A percentile compares a stretch with the other conserved stretches of the same genome.
Evolutionary conservation across 2,888 invertebrate genomes (phyloP).

Genomic region (Melikaiella ostensackeni): DNA sequence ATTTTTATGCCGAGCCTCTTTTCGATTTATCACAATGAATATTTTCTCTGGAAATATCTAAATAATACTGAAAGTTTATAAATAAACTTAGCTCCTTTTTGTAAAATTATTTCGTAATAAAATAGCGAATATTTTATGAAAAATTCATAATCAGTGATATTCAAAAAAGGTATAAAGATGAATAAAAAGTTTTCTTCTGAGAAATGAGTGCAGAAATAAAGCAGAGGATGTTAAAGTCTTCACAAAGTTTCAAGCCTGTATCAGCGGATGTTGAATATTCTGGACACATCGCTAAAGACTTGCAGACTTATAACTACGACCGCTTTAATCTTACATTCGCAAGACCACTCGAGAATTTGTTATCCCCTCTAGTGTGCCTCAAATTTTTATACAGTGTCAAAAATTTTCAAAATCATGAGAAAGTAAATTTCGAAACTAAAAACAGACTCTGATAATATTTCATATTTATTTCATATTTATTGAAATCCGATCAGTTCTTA

Average conservation of each 20-base stretch:
- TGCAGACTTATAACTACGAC: slow-evolving; percentile 34
- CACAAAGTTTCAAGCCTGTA: slow-evolving; percentile 34
- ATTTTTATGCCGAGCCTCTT: background rate
- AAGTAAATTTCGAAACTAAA: no score
- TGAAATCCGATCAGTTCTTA: no score
- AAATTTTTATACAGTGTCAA: background rate
- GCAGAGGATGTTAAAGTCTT: slow-evolving; percentile 29
- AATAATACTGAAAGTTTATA: no score
- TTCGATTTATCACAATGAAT: background rate
- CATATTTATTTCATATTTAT: no score
- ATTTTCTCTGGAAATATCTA: no score
- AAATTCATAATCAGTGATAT: slow-evolving; percentile 1
- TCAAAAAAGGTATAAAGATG: background rate
- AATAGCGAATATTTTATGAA: no score
- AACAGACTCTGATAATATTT: no score
- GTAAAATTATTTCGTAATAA: no score
- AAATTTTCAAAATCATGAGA: no score
- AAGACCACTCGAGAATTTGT: slow-evolving; percentile 21
- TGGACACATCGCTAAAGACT: slow-evolving; percentile 34
- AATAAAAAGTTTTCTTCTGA: slow-evolving; percentile 10
- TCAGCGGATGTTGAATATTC: slow-evolving; percentile 36
- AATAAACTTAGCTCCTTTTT: no score
- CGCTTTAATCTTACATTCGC: slow-evolving; percentile 33
- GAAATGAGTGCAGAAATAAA: background rate
- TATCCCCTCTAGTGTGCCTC: background rate